Percentiles rank a stretch among this genome's conserved stretches.
phyloP scores from a whole-genome alignment of 2,797 vertebrate genomes.

The Buphagus erythrorhynchus region DNA sequence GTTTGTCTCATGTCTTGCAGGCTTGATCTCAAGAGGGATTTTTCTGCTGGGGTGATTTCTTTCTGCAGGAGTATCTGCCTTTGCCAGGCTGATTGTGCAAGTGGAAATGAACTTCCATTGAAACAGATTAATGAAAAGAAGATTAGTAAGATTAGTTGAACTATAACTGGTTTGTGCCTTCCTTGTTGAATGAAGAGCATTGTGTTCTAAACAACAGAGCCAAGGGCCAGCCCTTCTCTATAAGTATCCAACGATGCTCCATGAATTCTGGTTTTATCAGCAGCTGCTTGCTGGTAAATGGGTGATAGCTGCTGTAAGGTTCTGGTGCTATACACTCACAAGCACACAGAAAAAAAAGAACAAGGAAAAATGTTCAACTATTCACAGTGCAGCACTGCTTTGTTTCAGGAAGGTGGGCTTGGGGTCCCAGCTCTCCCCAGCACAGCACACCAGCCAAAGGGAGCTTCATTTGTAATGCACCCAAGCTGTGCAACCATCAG shows the following conservation, averaged over 20 bases:
- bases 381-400: fast-evolving
- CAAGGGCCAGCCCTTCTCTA: not conserved
- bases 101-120: not conserved
- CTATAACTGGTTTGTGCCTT: not conserved
- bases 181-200: not conserved
- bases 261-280: not conserved
- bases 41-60: not conserved
- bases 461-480: not conserved
- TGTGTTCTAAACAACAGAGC: not conserved
- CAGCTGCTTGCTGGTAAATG: not conserved
- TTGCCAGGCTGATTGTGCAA: not conserved
- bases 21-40: not conserved
- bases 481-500: fast-evolving
- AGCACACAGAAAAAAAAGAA: not conserved
- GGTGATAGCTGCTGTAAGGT: not conserved
- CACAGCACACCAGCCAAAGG: not conserved
- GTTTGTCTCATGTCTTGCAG: not conserved
- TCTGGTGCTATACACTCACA: not conserved
- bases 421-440: fast-evolving
- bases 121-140: not conserved
- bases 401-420: not conserved
- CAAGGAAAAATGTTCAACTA: not conserved
- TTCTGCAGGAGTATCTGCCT: not conserved
- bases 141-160: not conserved
- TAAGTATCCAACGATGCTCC: fast-evolving